Evolutionary conservation across 1,140 invertebrate genomes (phyloP).

Genomic region (Meloidogyne exigua): DNA sequence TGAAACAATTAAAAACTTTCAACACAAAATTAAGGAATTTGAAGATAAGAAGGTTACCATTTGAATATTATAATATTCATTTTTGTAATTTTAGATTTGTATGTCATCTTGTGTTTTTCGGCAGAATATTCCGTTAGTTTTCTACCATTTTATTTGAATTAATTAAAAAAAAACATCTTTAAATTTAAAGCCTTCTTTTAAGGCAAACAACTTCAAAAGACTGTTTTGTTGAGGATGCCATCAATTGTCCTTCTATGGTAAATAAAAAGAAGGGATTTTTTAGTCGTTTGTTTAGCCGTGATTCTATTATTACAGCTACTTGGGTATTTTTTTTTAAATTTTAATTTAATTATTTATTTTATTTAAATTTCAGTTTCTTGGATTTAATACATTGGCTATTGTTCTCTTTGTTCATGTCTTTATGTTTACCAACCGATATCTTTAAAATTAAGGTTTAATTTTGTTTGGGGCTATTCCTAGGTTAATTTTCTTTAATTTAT

Average conservation of each 20-base stretch:
- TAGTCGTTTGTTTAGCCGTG: neutral
- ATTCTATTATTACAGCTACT: neutral
- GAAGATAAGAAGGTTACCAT: neutral
- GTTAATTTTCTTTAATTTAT: neutral
- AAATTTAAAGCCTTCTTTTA: neutral
- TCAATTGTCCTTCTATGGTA: neutral
- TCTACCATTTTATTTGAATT: too few species aligned
- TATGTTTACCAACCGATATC: neutral
- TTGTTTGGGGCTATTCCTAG: neutral
- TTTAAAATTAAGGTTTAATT: neutral
- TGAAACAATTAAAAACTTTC: neutral
- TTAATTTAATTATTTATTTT: neutral
- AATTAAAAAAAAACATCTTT: too few species aligned
- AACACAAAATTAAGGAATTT: neutral
- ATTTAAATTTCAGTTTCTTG: neutral
- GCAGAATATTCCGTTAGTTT: too few species aligned
- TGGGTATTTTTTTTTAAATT: neutral
- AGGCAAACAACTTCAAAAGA: neutral
- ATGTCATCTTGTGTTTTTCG: too few species aligned
- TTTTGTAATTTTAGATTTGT: neutral
- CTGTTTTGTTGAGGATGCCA: neutral
- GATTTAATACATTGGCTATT: neutral
- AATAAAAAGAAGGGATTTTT: neutral
- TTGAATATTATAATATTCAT: neutral
- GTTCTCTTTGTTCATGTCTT: neutral